Evolutionary conservation across 2,797 vertebrate species (phyloP), one percentile per base, ranked within the genome.

Genomic region (Chaenodraco wilsoni): DNA sequence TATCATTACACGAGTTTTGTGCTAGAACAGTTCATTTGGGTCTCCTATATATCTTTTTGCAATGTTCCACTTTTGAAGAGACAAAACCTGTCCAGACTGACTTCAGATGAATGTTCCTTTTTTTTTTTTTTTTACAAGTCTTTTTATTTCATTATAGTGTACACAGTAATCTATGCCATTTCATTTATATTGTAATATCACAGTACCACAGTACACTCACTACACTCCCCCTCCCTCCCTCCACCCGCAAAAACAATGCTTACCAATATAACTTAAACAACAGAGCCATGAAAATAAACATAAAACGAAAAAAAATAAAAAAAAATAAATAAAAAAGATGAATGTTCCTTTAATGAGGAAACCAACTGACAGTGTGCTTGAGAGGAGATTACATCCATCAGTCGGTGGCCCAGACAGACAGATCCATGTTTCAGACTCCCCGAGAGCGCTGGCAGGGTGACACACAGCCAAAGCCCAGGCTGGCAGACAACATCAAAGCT

Each of bases 311-410:
- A 21, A 21, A 21, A 21, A 21, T 21, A 21, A 19, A 19, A 19
- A 19, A 19, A 19, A 19, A 19, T 21, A 21, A 21, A 21, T 21
- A 21, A 21, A 21, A 21, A 21, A 58, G 49, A 27, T 61, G 40
- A 40, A 48, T 80, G 73, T 65, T 19, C 2, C 41, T 79, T 75
- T 79, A 77, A 87, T 82, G 67, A 83, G 69, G 12, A 45, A 68
- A 73, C 54, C 61, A 44, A 21, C 43, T 79, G 80, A 71, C 60
- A 50, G 43, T 71, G 81, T 85, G 87, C 78, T 73, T 57, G 44
- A 44, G 60, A 79, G 69, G 68, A 84, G 85, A 88, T 84, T 81
- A 72, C 77, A 57, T 21, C 65, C 80, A 82, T 87, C 85, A 87
- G 67, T 60, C 10, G 17, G 50, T 51, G 73, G 72, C 59, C 37